phyloP scores from a whole-genome alignment of 1,140 invertebrate genomes.

The Chironomus tepperi region DNA sequence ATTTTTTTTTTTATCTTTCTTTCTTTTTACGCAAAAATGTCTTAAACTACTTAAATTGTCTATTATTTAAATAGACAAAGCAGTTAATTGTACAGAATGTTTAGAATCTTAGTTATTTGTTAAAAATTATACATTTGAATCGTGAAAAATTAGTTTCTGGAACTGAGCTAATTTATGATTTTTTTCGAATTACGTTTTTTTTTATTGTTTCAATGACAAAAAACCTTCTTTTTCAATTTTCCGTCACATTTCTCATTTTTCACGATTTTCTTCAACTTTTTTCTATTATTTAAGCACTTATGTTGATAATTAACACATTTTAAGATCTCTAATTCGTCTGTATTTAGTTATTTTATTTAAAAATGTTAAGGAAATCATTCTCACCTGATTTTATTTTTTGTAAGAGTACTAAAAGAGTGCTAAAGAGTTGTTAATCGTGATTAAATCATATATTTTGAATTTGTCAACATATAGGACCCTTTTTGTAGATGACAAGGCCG shows the following conservation, averaged over 20 bases:
- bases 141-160: neutral
- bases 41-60: neutral
- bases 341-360: neutral
- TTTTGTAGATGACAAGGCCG: too few species aligned
- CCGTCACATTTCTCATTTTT: neutral
- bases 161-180: neutral
- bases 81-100: neutral
- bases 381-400: neutral
- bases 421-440: too few species aligned
- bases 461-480: too few species aligned
- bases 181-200: slow-evolving; percentile 8
- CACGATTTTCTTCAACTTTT: neutral
- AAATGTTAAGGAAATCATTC: neutral
- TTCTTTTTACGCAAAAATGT: neutral
- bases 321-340: neutral
- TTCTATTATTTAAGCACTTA: neutral
- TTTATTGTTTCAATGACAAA: neutral
- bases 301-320: neutral
- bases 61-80: neutral
- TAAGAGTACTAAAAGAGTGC: too few species aligned
- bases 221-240: neutral
- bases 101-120: too few species aligned
- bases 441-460: too few species aligned
- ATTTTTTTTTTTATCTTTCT: neutral
- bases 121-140: neutral